Conservation (phyloP, 2,113 vertebrate genomes). For the Eurystomus gularis region DNA sequence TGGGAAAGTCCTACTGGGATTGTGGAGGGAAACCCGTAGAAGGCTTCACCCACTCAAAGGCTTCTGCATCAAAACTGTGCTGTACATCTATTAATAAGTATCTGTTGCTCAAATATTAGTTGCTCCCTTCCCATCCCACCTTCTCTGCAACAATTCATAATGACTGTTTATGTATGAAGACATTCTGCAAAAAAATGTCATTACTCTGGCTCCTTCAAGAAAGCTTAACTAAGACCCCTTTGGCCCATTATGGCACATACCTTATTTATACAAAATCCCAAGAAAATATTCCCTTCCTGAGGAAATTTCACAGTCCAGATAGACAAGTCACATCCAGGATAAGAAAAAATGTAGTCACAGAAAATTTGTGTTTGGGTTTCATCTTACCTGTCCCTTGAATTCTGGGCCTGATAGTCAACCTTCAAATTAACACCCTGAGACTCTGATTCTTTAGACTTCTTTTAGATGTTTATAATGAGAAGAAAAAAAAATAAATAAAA, state of each 20-base stretch:
- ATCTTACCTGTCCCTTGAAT: background rate
- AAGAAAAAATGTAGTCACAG: background rate
- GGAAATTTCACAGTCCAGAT: background rate
- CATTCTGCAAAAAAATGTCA: background rate
- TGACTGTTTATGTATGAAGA: background rate
- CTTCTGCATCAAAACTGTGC: background rate
- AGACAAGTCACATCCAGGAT: background rate
- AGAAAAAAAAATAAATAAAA: background rate
- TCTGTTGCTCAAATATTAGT: background rate
- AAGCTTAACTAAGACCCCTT: background rate
- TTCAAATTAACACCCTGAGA: background rate
- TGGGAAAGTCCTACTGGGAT: background rate
- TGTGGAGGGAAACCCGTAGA: background rate
- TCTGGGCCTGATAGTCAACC: background rate
- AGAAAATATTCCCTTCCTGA: background rate
- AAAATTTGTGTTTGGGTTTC: background rate
- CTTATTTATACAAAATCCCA: background rate
- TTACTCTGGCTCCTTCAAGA: background rate
- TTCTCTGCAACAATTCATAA: background rate
- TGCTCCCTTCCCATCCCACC: background rate
- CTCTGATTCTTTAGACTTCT: background rate
- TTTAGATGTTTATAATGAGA: background rate
- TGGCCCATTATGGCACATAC: background rate
- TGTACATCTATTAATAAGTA: background rate
- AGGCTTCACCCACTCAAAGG: slow-evolving; percentile 2